A percentile compares a stretch with the other conserved stretches of the same genome.
Conservation (phyloP, 2,797 vertebrate genomes). For the Cyclura pinguis region DNA sequence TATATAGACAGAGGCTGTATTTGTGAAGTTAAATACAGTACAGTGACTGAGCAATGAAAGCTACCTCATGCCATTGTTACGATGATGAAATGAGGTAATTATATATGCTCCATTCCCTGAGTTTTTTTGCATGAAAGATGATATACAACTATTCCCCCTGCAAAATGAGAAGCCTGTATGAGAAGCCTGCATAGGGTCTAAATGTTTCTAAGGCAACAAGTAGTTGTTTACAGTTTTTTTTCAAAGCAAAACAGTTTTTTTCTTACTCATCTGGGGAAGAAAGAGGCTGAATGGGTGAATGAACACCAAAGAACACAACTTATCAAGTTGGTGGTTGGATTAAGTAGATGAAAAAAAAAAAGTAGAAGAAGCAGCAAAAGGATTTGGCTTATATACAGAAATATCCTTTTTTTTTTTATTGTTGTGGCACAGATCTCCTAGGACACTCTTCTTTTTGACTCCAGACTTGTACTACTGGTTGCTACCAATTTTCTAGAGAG, state of each 20-base stretch:
- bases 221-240: neutral
- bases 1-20: neutral
- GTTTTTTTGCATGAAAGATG: neutral
- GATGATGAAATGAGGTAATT: neutral
- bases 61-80: neutral
- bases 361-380: neutral
- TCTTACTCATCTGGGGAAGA: neutral
- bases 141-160: neutral
- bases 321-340: neutral
- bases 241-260: neutral
- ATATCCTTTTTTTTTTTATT: neutral
- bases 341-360: neutral
- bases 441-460: neutral
- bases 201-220: neutral
- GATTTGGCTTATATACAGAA: neutral
- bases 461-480: constrained; percentile 1
- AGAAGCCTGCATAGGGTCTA: neutral
- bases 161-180: neutral
- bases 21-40: too few relatives aligned
- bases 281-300: neutral
- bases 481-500: constrained; percentile 31
- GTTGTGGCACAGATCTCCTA: constrained; percentile 3
- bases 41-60: neutral
- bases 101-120: neutral
- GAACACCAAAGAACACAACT: neutral